A percentile compares a stretch with the other conserved stretches of the same genome.
Evolutionary conservation across 2,113 vertebrate genomes (phyloP).

Genomic region (Psittacula cyanocephala): DNA sequence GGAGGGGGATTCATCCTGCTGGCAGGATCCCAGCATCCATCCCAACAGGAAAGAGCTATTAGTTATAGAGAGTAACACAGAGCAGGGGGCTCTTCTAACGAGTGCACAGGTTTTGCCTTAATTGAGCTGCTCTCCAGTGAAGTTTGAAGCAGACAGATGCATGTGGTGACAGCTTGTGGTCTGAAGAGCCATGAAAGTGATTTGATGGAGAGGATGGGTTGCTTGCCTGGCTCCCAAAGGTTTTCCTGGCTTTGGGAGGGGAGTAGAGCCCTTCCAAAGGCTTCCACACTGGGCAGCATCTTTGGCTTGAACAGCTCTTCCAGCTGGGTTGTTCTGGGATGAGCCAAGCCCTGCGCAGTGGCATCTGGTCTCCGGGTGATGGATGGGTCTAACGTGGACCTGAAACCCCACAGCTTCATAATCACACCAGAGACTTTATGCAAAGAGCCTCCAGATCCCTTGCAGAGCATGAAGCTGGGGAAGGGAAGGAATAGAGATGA

Average conservation of each 20-base stretch:
- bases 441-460: conserved; percentile 22
- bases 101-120: fast-evolving
- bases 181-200: background rate
- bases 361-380: fast-evolving
- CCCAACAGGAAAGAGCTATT: background rate
- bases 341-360: fast-evolving
- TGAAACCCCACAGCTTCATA: background rate
- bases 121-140: background rate
- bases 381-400: fast-evolving
- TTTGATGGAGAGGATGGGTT: background rate
- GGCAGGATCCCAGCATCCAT: background rate
- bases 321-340: fast-evolving
- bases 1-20: background rate
- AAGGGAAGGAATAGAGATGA: background rate
- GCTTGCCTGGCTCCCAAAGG: background rate
- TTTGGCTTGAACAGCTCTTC: background rate
- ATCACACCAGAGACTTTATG: background rate
- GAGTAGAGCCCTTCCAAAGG: background rate
- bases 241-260: background rate
- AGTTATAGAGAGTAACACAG: fast-evolving
- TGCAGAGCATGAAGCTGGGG: background rate
- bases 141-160: background rate
- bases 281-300: fast-evolving
- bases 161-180: fast-evolving
- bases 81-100: too few relatives aligned